These are phyloP conservation scores for Caiman crocodilus DNA, from an alignment of 2,797 vertebrate species.

Conservation along the genomic window DNA sequence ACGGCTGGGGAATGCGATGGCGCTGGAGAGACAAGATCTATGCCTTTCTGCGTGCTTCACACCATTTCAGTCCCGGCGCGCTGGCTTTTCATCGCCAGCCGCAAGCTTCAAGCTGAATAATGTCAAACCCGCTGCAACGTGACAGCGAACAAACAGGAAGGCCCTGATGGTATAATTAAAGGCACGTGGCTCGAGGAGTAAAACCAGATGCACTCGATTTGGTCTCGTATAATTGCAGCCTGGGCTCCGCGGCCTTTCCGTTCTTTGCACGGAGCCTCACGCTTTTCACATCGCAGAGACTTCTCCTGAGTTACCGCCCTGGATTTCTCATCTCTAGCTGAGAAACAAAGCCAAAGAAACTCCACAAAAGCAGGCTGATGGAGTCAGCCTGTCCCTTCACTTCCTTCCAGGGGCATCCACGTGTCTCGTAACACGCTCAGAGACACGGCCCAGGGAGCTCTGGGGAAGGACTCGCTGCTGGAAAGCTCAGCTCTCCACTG, in stretches of 20 bases:
- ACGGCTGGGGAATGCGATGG: slow-evolving; percentile 9
- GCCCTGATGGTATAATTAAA: slow-evolving; percentile 2
- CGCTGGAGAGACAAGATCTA: slow-evolving; percentile 36
- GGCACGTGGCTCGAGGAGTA: background rate
- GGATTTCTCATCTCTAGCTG: background rate
- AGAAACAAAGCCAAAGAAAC: background rate
- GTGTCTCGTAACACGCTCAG: background rate
- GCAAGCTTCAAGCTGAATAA: background rate
- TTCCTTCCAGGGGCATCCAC: background rate
- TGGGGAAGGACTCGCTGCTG: background rate
- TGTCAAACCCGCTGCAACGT: background rate
- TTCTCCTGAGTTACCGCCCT: slow-evolving; percentile 21
- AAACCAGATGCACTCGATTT: background rate
- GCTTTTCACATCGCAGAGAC: background rate
- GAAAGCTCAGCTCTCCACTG: background rate
- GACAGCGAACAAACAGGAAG: slow-evolving; percentile 25
- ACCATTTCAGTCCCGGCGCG: slow-evolving; percentile 15
- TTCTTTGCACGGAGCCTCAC: background rate
- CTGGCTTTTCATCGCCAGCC: slow-evolving; percentile 50
- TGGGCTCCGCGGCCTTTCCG: slow-evolving; percentile 14
- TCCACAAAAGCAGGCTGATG: too few species aligned
- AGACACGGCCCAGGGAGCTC: background rate
- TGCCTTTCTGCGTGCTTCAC: background rate
- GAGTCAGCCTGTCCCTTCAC: background rate
- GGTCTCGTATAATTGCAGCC: background rate